Conservation (phyloP, 2,797 vertebrate genomes). For the Ibycter americanus region DNA sequence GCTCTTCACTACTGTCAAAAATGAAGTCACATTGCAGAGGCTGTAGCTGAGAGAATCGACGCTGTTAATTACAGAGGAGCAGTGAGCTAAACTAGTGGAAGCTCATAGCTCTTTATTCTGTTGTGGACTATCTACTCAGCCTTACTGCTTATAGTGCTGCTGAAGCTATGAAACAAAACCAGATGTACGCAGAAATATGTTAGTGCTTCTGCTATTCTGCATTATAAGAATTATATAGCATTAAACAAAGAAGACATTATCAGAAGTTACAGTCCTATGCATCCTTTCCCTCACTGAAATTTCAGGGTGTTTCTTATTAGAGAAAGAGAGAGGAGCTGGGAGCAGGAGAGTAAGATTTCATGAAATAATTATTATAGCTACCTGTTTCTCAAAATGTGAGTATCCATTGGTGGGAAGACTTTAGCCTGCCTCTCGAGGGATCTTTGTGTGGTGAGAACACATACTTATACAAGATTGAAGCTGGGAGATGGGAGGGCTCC, state of each 20-base stretch:
- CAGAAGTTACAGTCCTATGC: background rate
- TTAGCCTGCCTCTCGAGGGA: background rate
- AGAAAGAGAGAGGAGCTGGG: background rate
- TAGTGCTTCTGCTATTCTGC: background rate
- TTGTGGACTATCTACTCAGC: background rate
- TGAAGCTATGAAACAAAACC: background rate
- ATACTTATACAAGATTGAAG: background rate
- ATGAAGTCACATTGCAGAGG: background rate
- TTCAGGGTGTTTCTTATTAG: background rate
- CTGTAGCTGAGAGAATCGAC: background rate
- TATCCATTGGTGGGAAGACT: background rate
- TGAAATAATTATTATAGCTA: background rate
- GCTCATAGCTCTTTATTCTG: background rate
- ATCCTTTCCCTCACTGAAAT: too few species aligned
- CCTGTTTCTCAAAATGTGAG: fast-evolving
- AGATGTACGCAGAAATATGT: background rate
- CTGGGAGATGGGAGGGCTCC: background rate
- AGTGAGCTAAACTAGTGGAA: background rate
- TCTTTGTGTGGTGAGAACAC: too few species aligned
- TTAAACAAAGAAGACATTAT: background rate
- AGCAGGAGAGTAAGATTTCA: background rate
- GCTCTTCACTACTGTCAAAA: background rate
- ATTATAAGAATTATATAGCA: fast-evolving
- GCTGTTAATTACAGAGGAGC: background rate
- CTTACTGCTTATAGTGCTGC: background rate